Conservation (phyloP, 2,888 invertebrate genomes). For the Calameuta pallipes region DNA sequence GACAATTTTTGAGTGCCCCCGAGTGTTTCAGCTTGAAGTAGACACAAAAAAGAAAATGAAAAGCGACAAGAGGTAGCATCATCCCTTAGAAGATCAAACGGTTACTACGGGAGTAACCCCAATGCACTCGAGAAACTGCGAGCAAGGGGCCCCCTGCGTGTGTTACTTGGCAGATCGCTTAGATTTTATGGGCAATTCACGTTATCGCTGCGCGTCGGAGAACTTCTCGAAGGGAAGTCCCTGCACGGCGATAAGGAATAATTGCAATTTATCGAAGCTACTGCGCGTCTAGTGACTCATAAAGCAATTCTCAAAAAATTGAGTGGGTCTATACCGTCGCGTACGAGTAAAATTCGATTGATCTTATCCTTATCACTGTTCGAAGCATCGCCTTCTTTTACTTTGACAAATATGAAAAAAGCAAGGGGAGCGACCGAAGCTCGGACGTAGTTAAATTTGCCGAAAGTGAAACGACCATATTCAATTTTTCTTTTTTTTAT, state of each 20-base stretch:
- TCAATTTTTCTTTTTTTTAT: too few relatives aligned
- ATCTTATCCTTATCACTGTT: too few relatives aligned
- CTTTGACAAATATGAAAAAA: too few relatives aligned
- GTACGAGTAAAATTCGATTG: too few relatives aligned
- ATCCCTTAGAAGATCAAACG: conserved; percentile 27
- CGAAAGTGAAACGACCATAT: too few relatives aligned
- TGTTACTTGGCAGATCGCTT: conserved; percentile 20
- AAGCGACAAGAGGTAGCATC: neutral
- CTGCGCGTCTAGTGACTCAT: conserved; percentile 16
- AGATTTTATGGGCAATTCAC: conserved; percentile 31
- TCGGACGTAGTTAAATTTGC: too few relatives aligned
- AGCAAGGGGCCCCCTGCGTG: conserved; percentile 6
- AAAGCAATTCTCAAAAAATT: conserved; percentile 9
- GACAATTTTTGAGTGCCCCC: too few relatives aligned
- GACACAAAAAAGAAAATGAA: too few relatives aligned
- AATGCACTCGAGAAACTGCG: neutral
- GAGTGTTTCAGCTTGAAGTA: too few relatives aligned
- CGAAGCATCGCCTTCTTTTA: too few relatives aligned
- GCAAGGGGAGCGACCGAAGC: too few relatives aligned
- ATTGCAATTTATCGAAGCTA: conserved; percentile 47
- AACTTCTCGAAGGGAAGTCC: conserved; percentile 5
- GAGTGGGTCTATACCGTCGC: neutral
- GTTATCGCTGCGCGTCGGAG: conserved; percentile 26
- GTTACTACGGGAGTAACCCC: conserved; percentile 8
- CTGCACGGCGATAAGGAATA: conserved; percentile 38